Evolutionary conservation across 2,888 invertebrate genomes (phyloP).

Genomic region (Pterostichus madidus): DNA sequence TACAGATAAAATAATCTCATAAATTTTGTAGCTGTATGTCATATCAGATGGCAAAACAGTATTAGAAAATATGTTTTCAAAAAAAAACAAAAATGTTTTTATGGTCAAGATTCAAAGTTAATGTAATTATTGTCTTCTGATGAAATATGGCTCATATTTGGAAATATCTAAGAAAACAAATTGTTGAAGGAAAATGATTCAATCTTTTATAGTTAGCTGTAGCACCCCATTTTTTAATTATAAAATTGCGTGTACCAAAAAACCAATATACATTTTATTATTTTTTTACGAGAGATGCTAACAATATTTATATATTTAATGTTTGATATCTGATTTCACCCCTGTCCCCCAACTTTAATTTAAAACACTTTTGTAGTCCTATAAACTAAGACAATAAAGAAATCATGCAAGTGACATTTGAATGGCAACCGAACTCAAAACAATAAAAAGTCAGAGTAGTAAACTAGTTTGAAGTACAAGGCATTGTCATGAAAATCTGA

Average conservation of each 20-base stretch:
- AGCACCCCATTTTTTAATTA: not conserved
- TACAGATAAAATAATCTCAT: no score
- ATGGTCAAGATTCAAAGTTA: no score
- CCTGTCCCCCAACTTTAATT: slow-evolving; percentile 4
- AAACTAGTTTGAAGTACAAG: slow-evolving; percentile 40
- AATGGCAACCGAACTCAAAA: slow-evolving; percentile 23
- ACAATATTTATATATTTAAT: not conserved
- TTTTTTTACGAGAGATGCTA: slow-evolving; percentile 5
- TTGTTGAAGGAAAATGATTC: not conserved
- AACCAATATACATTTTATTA: slow-evolving; percentile 16
- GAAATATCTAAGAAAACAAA: no score
- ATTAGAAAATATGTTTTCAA: no score
- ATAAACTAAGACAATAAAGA: slow-evolving; percentile 28
- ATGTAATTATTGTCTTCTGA: no score
- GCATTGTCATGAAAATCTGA: slow-evolving; percentile 62
- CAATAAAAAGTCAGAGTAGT: slow-evolving; percentile 41
- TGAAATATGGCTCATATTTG: no score
- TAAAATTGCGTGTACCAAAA: not conserved
- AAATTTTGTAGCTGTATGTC: no score
- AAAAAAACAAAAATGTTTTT: no score
- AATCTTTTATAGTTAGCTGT: not conserved
- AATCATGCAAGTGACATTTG: slow-evolving; percentile 29
- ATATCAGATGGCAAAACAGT: no score
- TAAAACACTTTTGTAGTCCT: slow-evolving; percentile 16
- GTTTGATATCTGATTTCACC: not conserved